Base-by-base conservation (phyloP, 2,888 invertebrate species). In the Crocallis elinguaria region DNA sequence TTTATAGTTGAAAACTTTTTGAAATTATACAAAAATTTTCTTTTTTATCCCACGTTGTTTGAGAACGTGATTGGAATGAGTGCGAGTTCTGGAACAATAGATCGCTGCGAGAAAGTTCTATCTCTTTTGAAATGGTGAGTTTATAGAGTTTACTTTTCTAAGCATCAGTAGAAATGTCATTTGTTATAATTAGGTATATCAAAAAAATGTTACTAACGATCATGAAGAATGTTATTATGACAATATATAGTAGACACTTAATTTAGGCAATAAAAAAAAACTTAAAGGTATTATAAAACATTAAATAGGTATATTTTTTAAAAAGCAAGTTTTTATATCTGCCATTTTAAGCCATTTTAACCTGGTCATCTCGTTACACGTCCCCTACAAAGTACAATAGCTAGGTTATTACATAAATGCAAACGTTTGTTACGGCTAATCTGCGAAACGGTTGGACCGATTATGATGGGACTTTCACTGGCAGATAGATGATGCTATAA, bases 1-100 rank as follows among this genome's bases (percentile, higher is more conserved):
- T 84, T 82, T 77, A 71, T 73, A 78, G 77, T 81, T 79, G 74
- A 76, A 84, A 88, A 88, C 78, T 88, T 86, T 86, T 72, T 67
- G 77, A 81, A 86, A 84, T 65, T 66, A 65, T 65, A 67, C 63
- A 68, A 71, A 71, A 73, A 69, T 71, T 73, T 72, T 73, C 69
- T 57, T 50, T 57, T 70, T 64, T 67, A 67, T 67, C 64, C 60
- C 67, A 53, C 66, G 59, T 60, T 71, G 72, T 67, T 71, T 64
- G 65, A 60, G 49, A 50, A 77, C 77, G 78, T 73, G 79, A 69
- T 73, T 65, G 60, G 74, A 75, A 75, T 77, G 48, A 54, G 43
- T 39, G 48, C 23, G 50, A 17, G 49, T 25, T 43, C 32, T 33
- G 43, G 19, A 37, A 55, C 43, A 56, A 49, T 43, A 35, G 27